phyloP scores from a whole-genome alignment of 2,113 vertebrate species.

The Centropus unirufus region DNA sequence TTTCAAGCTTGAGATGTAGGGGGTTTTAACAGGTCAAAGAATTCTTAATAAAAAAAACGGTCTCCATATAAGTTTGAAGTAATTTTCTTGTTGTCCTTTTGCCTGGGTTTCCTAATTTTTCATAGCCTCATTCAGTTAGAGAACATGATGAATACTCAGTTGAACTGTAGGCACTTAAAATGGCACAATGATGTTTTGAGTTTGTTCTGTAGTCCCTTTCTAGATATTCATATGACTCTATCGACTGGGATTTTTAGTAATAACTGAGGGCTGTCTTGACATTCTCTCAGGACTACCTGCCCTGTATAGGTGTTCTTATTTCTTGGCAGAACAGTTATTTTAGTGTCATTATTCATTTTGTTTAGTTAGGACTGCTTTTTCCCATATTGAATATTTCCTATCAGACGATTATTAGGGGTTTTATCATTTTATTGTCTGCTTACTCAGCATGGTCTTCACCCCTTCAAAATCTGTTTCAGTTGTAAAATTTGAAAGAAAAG shows the following conservation, averaged over 20 bases:
- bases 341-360: not conserved
- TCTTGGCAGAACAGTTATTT: not conserved
- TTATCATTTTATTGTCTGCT: not conserved
- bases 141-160: not conserved
- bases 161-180: not conserved
- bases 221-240: not conserved
- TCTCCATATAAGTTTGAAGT: not conserved
- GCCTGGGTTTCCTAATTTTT: not conserved
- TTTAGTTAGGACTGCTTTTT: not conserved
- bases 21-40: not conserved
- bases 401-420: not conserved
- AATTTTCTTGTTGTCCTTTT: not conserved
- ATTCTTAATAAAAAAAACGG: not conserved
- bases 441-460: not conserved
- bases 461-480: not conserved
- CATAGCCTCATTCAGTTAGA: not conserved
- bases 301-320: not conserved
- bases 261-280: not conserved
- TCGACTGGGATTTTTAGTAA: not conserved
- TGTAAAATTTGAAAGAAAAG: not conserved
- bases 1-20: not conserved
- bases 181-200: not conserved
- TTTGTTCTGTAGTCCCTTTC: not conserved
- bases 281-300: not conserved
- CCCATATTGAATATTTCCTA: not conserved